Base-by-base conservation (phyloP, 1,140 invertebrate species). In the Lineus longissimus region DNA sequence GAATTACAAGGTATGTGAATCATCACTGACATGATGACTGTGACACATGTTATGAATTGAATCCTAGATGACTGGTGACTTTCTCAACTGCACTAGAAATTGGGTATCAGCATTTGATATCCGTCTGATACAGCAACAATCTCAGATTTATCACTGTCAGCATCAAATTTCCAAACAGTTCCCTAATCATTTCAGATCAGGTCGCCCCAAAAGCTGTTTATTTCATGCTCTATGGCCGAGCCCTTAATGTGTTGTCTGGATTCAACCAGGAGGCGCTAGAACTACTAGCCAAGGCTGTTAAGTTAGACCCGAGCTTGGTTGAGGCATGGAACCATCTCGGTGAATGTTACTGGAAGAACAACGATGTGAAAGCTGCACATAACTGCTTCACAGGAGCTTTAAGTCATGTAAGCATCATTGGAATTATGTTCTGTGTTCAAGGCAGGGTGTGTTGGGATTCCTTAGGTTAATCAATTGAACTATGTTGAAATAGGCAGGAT, bases 241-340 rank as follows among this genome's bases (percentile, higher is more conserved):
- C 88, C 27, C 84, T 92, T 41, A 94, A 94, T 82, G 87, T 93
- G 0, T 79, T 84, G n/a, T 82, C 87, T 2, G 83, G 86, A 33
- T 90, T 88, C 80, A 86, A 86, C 70, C 79, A 85, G 31, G 84
- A 89, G 71, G 89, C 91, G 0, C 87, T 89, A 65, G 88, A 91
- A 70, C 82, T 86, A 30, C 80, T 94, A 23, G 90, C 89, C 30
- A 91, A 91, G 82, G 88, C 91, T 54, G 88, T 94, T 0, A 94
- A 94, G 82, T 81, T 94, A 19, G 89, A 93, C 76, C 91, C 91
- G 15, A 89, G 88, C 68, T 81, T 90, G 60, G 85, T 90, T 0
- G 88, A 91, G 63, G 92, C 91, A 4, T 95, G 92, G 92, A 94
- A 94, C 76, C 89, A 93, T 76, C 83, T 95, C 11, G 93, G 92